Percentiles rank a stretch among this genome's conserved stretches.
phyloP scores from a whole-genome alignment of 2,113 vertebrate species.

The Sterna hirundo region DNA sequence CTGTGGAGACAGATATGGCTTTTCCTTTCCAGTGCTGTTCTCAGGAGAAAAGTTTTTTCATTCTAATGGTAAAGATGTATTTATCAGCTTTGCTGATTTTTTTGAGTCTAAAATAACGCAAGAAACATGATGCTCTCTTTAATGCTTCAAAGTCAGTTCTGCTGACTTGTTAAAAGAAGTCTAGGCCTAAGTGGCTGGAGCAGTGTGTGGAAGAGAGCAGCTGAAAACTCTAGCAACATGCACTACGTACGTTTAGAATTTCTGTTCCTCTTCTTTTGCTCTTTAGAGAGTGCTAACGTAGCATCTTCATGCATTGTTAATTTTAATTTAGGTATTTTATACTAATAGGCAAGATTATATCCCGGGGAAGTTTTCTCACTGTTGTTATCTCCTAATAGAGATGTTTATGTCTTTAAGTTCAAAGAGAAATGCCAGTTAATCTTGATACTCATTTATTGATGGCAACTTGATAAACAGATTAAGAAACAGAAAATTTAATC shows the following conservation, averaged over 20 bases:
- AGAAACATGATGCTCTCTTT: not conserved
- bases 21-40: not conserved
- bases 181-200: not conserved
- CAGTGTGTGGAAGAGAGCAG: not conserved
- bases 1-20: fast-evolving
- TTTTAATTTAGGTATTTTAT: not conserved
- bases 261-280: not conserved
- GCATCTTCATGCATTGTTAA: not conserved
- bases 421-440: not conserved
- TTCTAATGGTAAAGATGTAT: not conserved
- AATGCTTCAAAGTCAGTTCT: not conserved
- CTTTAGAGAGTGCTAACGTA: not conserved
- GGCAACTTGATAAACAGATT: not conserved
- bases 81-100: not conserved
- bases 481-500: not conserved
- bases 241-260: not conserved
- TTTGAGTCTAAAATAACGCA: not conserved
- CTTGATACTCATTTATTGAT: not conserved
- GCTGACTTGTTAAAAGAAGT: not conserved
- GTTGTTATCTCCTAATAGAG: not conserved
- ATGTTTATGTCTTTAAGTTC: not conserved
- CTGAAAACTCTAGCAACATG: not conserved
- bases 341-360: not conserved
- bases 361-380: not conserved
- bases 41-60: not conserved